phyloP scores from a whole-genome alignment of 2,113 vertebrate genomes.

The Proteles cristata region DNA sequence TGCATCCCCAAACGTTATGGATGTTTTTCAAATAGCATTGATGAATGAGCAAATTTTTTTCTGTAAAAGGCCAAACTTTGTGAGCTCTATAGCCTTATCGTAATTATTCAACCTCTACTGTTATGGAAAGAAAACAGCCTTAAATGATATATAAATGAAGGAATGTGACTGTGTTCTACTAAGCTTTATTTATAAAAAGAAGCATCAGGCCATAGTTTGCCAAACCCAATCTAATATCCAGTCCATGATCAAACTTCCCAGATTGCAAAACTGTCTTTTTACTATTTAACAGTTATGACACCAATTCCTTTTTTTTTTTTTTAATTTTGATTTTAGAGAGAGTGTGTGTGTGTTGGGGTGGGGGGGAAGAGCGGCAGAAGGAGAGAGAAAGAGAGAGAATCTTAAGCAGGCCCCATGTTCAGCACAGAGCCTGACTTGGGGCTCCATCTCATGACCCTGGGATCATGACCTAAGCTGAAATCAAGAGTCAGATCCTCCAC shows the following conservation, averaged over 20 bases:
- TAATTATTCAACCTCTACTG: background rate
- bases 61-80: background rate
- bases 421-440: no score
- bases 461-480: no score
- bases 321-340: no score
- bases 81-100: background rate
- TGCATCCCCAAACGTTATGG: background rate
- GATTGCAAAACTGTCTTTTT: background rate
- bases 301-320: no score
- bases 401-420: no score
- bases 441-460: no score
- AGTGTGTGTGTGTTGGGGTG: no score
- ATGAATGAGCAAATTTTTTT: background rate
- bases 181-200: background rate
- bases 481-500: no score
- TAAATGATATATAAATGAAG: background rate
- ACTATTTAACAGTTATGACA: background rate
- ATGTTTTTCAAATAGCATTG: background rate
- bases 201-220: background rate
- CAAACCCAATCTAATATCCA: background rate
- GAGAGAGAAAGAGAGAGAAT: no score
- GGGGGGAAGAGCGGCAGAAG: no score
- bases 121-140: background rate
- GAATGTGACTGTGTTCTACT: background rate
- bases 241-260: background rate